Base-by-base conservation (phyloP, 2,113 vertebrate genomes). In the Thunnus maccoyii region DNA sequence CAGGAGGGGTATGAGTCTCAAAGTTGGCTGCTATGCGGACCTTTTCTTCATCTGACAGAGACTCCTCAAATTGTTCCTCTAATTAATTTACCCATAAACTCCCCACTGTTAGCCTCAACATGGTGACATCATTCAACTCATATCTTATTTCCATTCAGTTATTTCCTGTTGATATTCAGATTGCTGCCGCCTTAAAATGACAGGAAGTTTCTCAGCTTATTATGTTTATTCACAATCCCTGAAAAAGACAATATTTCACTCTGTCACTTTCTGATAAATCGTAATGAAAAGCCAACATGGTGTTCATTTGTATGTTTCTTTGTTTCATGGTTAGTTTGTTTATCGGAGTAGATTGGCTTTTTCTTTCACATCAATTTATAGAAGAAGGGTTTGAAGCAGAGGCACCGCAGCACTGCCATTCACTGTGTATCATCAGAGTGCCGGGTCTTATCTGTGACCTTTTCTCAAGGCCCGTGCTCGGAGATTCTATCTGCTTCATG, bases 11-110 rank as follows among this genome's bases (percentile, higher is more conserved):
- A 91, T 99, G 97, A 89, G 97, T 98, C 83, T 99, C 97, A 94
- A 99, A 99, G 94, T 99, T 99, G 73, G 98, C 97, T 13, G 98
- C 97, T 94, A 99, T 97, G 92, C 97, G 97, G 69, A 99, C 97
- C 98, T 99, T 41, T 9, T 41, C 36, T 41, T 7, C 8, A 41
- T 41, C 36, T 41, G 36, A 9, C 36, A 41, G 36, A 5, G 9
- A 6, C 36, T 41, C 36, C 36, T 41, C 36, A 41, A 41, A 41
- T 20, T 13, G 3, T 27, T 48, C 14, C 5, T 20, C 30, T 47
- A 30, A 48, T 58, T 62, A 46, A 74, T 81, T 69, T 64, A 44
- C n/a, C 60, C 55, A 58, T 8, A 41, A 8, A 15, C 58, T 72
- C 44, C 68, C 63, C 30, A 46, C 60, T 55, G 63, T 30, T 57